Conservation (phyloP, 2,113 vertebrate species). For the Paraplagusia blochii region DNA sequence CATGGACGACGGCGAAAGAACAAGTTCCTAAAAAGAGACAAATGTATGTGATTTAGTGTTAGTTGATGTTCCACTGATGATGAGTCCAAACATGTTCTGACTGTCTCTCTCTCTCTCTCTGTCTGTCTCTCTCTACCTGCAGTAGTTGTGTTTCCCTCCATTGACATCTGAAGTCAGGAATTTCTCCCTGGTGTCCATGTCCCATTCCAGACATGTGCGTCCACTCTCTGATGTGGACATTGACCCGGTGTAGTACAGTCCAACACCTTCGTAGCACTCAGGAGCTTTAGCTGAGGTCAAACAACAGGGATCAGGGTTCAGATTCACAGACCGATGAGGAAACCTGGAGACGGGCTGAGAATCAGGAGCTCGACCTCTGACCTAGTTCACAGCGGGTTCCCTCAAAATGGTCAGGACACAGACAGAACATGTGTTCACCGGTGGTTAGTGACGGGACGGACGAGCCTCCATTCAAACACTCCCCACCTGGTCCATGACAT, state of each 20-base stretch:
- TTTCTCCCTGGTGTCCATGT: constrained; percentile 13
- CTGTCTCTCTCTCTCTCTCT: too few relatives aligned
- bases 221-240: constrained; percentile 48
- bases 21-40: constrained; percentile 50
- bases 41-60: background rate
- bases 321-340: too few relatives aligned
- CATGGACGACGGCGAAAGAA: constrained; percentile 59
- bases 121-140: too few relatives aligned
- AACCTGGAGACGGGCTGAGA: too few relatives aligned
- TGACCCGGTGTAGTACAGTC: constrained; percentile 57
- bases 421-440: constrained; percentile 49
- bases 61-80: too few relatives aligned
- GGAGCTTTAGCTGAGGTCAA: constrained; percentile 3
- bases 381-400: constrained; percentile 65
- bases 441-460: constrained; percentile 16
- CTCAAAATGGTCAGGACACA: constrained; percentile 51
- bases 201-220: constrained; percentile 57
- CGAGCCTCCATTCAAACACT: constrained; percentile 62
- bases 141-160: constrained; percentile 72
- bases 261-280: constrained; percentile 58
- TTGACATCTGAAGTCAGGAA: constrained; percentile 30
- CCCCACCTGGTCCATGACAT: constrained; percentile 1
- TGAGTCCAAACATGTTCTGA: too few relatives aligned
- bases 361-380: constrained; percentile 14
- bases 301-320: background rate